Evolutionary conservation across 2,113 vertebrate genomes (phyloP).

Genomic region (Elephas maximus): DNA sequence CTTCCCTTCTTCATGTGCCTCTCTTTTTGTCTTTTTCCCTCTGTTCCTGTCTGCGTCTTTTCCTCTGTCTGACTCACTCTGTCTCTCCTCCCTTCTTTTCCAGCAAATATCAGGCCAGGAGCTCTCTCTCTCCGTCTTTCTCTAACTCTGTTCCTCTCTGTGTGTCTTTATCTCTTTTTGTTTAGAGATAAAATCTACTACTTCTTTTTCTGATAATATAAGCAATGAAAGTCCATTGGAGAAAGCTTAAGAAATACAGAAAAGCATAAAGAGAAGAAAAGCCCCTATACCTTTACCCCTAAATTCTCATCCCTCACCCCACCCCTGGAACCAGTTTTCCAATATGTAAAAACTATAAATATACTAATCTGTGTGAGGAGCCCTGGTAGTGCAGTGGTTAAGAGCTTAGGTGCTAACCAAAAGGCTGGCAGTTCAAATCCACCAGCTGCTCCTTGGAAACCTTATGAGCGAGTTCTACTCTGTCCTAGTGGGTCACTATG

Average conservation of each 20-base stretch:
- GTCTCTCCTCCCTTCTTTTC: background rate
- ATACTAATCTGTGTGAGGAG: background rate
- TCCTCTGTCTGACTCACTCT: background rate
- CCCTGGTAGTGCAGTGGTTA: too few relatives aligned
- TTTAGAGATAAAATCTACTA: constrained; percentile 10
- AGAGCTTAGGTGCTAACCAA: too few relatives aligned
- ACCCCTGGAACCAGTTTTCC: background rate
- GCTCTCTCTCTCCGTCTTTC: background rate
- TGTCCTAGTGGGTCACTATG: too few relatives aligned
- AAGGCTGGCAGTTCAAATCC: too few relatives aligned
- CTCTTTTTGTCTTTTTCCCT: background rate
- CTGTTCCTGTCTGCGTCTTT: background rate
- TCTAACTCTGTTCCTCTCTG: background rate
- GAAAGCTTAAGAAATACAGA: background rate
- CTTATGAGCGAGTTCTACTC: too few relatives aligned
- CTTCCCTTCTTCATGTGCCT: background rate
- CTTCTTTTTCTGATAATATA: constrained; percentile 6
- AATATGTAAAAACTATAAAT: background rate
- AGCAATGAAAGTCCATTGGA: background rate
- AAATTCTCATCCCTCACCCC: background rate
- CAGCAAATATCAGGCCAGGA: background rate
- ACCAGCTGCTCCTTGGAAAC: too few relatives aligned
- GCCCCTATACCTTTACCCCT: background rate
- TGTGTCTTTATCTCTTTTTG: background rate
- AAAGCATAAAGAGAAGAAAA: background rate